Evolutionary conservation across 2,888 invertebrate genomes (phyloP), one percentile per base, ranked within the genome.

Genomic region (Dastarcus helophoroides): DNA sequence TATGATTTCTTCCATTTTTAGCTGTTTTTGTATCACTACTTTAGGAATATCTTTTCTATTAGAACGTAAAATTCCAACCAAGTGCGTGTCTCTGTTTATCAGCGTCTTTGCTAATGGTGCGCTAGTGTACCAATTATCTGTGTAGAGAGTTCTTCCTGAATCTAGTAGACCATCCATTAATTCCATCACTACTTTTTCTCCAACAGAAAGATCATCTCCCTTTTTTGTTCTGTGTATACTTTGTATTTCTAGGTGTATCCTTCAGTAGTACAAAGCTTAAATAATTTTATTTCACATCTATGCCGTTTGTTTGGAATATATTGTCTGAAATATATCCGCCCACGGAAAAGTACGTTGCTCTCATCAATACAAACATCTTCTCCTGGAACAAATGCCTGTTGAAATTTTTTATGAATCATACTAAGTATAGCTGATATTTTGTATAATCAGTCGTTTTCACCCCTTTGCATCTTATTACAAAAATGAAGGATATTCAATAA

Each of bases 21-120:
- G 28, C 29, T 43, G 43, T 37, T 37, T 35, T 8, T 32, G 16
- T 9, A 32, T 34, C 3, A 48, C 38, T 21, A 45, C 38, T 31
- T 39, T 39, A 22, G 47, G 48, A 33, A 44, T 50, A 28, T 36
- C 29, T 41, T 45, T 42, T 23, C 46, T 34, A 33, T 51, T 53
- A 23, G 28, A 35, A 22, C 48, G 28, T 19, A 54, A 32, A 24
- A 48, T 51, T 35, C 48, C 52, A 26, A 48, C 35, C 19, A 49
- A 35, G 38, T 51, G 43, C 13, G 46, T 48, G 30, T 46, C 39
- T 36, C 41, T 38, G 10, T 39, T 23, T 25, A 44, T 22, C 29
- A 50, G 35, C 10, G 34, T 26, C 14, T 40, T 34, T 9, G 39
- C 38, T 14, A 41, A 23, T 6, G 22, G 19, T 3, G 13, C 6